Percentiles rank a stretch among this genome's conserved stretches.
These are phyloP conservation scores for Caranx ignobilis DNA, from an alignment of 2,113 vertebrate species.

Conservation along the genomic window DNA sequence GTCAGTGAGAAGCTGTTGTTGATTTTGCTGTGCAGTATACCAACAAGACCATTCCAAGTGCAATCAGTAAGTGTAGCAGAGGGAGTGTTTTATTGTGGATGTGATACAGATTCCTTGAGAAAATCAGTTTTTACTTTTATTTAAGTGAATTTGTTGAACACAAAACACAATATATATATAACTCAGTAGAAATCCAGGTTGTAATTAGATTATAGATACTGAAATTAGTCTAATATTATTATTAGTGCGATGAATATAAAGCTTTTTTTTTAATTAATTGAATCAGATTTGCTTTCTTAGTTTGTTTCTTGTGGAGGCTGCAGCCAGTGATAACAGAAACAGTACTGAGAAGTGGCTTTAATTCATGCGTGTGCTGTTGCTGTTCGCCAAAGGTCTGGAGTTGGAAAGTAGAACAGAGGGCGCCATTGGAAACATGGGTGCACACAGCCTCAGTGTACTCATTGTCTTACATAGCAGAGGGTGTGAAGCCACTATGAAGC, in stretches of 20 bases:
- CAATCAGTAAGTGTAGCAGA: conserved; percentile 39
- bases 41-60: conserved; percentile 37
- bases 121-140: not conserved
- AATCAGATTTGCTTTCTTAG: not conserved
- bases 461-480: conserved; percentile 12
- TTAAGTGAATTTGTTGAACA: not conserved
- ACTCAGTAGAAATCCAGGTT: not conserved
- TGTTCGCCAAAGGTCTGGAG: conserved; percentile 55
- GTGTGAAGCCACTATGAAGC: conserved; percentile 25
- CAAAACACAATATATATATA: not conserved
- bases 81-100: not conserved
- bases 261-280: not conserved
- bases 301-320: conserved; percentile 52
- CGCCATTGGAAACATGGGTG: conserved; percentile 2
- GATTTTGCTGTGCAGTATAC: conserved; percentile 23
- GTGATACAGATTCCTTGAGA: conserved; percentile 9
- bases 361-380: conserved; percentile 16
- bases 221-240: not conserved
- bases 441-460: conserved; percentile 23
- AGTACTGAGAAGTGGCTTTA: conserved; percentile 39
- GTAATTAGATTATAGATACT: not conserved
- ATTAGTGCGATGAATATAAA: not conserved
- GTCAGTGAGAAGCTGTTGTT: conserved; percentile 1
- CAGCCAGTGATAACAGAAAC: conserved; percentile 50
- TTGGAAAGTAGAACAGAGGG: conserved; percentile 4